Conservation (phyloP, 2,888 invertebrate genomes). For the Tenthredo amoena region DNA sequence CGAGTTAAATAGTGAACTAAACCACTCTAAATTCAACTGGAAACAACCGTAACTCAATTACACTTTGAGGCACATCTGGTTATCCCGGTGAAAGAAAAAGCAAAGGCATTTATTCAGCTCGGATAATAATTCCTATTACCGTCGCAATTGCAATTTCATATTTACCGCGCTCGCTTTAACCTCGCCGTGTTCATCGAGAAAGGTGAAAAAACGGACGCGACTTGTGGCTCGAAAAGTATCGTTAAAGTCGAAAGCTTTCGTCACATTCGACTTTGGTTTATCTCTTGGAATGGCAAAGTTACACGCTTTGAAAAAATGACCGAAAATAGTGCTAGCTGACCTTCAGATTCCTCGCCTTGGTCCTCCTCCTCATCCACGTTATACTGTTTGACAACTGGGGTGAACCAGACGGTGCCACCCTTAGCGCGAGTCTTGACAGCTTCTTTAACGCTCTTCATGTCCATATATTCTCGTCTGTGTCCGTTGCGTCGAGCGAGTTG, state of each 20-base stretch:
- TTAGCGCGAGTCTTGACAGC: conserved; percentile 46
- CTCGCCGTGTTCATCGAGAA: not conserved
- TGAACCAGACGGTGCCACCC: conserved; percentile 38
- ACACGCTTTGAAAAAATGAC: not conserved
- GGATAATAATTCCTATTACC: not conserved
- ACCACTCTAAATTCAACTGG: not conserved
- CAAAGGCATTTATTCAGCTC: not conserved
- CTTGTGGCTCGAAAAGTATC: not conserved
- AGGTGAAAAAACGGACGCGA: not conserved
- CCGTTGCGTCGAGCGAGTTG: conserved; percentile 50
- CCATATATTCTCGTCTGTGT: conserved; percentile 37
- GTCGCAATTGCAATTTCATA: not conserved
- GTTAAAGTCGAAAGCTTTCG: not conserved
- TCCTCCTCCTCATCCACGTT: conserved; percentile 50
- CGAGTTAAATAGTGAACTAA: not conserved
- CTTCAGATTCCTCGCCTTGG: conserved; percentile 41
- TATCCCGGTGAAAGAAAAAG: not conserved
- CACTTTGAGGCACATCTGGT: conserved; percentile 2
- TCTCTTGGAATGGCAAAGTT: not conserved
- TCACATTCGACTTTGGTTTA: not conserved
- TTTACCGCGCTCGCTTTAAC: not conserved
- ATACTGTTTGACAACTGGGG: conserved; percentile 48
- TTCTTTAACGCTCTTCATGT: conserved; percentile 56
- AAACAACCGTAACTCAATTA: not conserved
- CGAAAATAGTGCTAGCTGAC: not conserved